Evolutionary conservation across 2,113 vertebrate species (phyloP).

Genomic region (Notiomystis cincta): DNA sequence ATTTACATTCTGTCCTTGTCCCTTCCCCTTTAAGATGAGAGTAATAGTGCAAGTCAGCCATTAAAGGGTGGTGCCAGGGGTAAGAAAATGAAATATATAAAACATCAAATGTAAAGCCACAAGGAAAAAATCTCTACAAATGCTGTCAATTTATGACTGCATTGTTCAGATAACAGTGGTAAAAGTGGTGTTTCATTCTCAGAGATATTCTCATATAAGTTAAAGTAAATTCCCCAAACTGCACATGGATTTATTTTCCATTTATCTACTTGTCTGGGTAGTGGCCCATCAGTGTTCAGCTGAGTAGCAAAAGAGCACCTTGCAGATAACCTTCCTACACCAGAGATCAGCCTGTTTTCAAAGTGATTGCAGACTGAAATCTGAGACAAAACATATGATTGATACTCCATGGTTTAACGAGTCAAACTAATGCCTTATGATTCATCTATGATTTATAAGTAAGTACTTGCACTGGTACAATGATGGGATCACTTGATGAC

Average conservation of each 20-base stretch:
- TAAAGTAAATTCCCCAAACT: not conserved
- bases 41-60: not conserved
- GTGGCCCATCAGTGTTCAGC: not conserved
- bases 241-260: not conserved
- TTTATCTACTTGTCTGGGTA: not conserved
- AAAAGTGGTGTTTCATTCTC: not conserved
- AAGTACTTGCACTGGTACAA: not conserved
- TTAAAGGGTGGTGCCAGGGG: not conserved
- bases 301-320: not conserved
- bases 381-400: constrained; percentile 13
- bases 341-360: not conserved
- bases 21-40: not conserved
- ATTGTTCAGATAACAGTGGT: not conserved
- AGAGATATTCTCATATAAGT: not conserved
- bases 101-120: not conserved
- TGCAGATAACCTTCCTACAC: not conserved
- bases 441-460: constrained; percentile 10
- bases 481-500: not conserved
- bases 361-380: not conserved
- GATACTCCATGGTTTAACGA: not conserved
- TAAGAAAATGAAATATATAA: not conserved
- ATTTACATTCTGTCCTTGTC: not conserved
- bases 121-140: not conserved
- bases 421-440: not conserved
- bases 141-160: not conserved